Conservation (phyloP, 2,113 vertebrate genomes). For the Tautogolabrus adspersus region DNA sequence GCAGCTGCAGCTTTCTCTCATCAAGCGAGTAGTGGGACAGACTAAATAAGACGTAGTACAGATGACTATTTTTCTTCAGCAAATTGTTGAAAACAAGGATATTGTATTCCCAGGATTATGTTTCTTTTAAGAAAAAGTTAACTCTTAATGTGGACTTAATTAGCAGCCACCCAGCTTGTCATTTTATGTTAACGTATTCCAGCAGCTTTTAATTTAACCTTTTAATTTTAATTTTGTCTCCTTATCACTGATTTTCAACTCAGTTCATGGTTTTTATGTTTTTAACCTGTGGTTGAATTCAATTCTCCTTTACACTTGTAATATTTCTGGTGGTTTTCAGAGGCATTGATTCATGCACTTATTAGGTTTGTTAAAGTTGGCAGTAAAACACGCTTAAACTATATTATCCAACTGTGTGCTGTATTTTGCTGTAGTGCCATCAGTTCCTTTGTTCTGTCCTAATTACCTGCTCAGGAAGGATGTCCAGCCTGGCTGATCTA, state of each 20-base stretch:
- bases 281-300: conserved; percentile 23
- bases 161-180: neutral
- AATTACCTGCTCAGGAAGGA: conserved; percentile 19
- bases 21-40: conserved; percentile 48
- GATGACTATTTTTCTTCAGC: neutral
- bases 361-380: neutral
- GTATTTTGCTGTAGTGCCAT: neutral
- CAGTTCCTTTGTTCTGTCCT: conserved; percentile 36
- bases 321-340: neutral
- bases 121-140: neutral
- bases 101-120: neutral
- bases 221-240: neutral
- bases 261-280: neutral
- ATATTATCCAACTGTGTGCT: neutral
- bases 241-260: neutral
- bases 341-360: neutral
- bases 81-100: neutral
- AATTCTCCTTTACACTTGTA: neutral
- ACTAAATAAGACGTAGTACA: conserved; percentile 25
- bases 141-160: conserved; percentile 3
- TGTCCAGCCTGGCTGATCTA: conserved; percentile 23
- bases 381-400: conserved; percentile 12
- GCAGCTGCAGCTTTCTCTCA: conserved; percentile 62
- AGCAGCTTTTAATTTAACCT: conserved; percentile 1
- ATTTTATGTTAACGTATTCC: neutral